Conservation (phyloP, 2,797 vertebrate species). For the Phaenicophaeus curvirostris region DNA sequence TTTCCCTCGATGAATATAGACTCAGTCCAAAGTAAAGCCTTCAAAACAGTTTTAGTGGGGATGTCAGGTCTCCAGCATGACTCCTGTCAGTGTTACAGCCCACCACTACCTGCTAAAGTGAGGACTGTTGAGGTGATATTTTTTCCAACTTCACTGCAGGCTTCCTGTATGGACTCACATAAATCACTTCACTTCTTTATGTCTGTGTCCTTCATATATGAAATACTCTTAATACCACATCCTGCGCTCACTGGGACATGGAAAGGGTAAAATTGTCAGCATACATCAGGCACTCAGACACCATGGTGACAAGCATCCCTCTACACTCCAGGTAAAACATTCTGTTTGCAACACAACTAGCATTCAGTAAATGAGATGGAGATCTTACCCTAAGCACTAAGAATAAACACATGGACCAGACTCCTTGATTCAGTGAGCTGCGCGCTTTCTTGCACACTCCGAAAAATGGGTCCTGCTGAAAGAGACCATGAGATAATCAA, state of each 20-base stretch:
- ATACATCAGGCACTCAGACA: conserved; percentile 22
- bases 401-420: neutral
- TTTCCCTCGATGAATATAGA: neutral
- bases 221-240: conserved; percentile 23
- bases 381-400: neutral
- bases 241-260: neutral
- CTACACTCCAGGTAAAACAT: neutral
- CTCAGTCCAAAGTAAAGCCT: neutral
- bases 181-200: neutral
- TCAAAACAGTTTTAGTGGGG: neutral
- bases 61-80: neutral
- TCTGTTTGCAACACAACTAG: neutral
- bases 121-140: neutral
- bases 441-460: neutral
- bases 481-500: neutral
- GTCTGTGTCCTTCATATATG: neutral
- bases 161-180: neutral
- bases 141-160: neutral
- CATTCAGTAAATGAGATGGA: neutral
- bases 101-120: neutral
- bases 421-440: neutral
- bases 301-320: neutral
- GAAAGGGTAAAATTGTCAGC: conserved; percentile 38
- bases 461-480: neutral
- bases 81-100: neutral